These are phyloP conservation scores for Rhagophthalmus giganteus DNA, from an alignment of 2,888 invertebrate genomes.

Conservation along the genomic window DNA sequence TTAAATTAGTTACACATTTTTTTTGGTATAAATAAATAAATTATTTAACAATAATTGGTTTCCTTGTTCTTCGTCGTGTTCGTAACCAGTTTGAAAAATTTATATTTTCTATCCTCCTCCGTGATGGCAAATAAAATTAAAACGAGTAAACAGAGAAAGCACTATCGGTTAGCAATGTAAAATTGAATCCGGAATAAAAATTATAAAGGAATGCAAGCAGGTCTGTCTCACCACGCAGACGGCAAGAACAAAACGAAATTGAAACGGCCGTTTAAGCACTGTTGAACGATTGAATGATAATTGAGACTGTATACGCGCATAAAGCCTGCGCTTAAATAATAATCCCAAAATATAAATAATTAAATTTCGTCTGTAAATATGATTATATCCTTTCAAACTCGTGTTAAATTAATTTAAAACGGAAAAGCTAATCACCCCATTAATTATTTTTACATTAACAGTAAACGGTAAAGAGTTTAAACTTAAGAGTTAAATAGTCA, in stretches of 20 bases:
- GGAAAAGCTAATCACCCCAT: too few relatives aligned
- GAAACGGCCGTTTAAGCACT: conserved; percentile 25
- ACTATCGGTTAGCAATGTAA: conserved; percentile 17
- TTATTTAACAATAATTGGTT: too few relatives aligned
- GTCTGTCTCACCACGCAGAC: conserved; percentile 27
- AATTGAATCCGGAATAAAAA: conserved; percentile 21
- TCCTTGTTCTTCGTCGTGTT: too few relatives aligned
- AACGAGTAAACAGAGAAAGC: conserved; percentile 9
- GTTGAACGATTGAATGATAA: conserved; percentile 27
- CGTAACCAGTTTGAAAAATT: too few relatives aligned
- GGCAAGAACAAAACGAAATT: conserved; percentile 23
- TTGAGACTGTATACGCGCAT: too few relatives aligned
- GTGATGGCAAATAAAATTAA: background rate
- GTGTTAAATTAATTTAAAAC: background rate
- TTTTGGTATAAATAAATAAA: too few relatives aligned
- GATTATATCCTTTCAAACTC: too few relatives aligned
- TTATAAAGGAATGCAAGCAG: conserved; percentile 29
- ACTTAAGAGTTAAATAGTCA: too few relatives aligned
- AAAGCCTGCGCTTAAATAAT: background rate
- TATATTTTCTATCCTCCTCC: background rate
- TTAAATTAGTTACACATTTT: too few relatives aligned
- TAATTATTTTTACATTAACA: background rate
- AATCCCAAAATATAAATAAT: background rate
- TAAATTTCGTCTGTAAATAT: too few relatives aligned
- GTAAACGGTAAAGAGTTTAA: background rate